Evolutionary conservation across 2,888 invertebrate genomes (phyloP), one percentile per base, ranked within the genome.

Genomic region (Alsophila aescularia): DNA sequence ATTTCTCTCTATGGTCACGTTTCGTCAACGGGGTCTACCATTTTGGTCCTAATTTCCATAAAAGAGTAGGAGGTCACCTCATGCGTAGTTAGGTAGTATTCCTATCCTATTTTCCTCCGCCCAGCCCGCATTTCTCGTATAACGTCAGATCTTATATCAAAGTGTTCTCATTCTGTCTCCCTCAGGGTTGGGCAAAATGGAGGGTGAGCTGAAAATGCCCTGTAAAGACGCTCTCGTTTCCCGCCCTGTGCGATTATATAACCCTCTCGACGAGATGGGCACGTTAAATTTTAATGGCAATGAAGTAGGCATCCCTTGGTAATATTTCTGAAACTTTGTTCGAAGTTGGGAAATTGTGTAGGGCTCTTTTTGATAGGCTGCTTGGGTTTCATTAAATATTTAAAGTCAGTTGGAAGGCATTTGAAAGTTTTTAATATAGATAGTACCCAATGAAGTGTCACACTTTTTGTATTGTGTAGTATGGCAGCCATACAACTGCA

Each of bases 81-180:
- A n/a, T n/a, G n/a, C n/a, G n/a, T n/a, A n/a, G n/a, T n/a, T n/a
- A 18, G 18, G 18, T 24, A 24, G 24, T 24, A 24, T 6, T n/a
- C 21, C 35, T 36, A 24, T 18, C 15, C 13, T 15, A 43, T 14
- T 43, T 37, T n/a, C 15, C 9, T 24, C 13, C 6, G 8, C 24
- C 13, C 4, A 34, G 18, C 31, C 8, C 36, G 9, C 36, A 35
- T 45, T 53, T 42, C 42, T 37, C 32, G 37, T 27, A 43, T 53
- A 42, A 53, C 53, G 48, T 31, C 53, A 52, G 35, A 53, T 53
- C 42, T 53, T 48, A 43, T 34, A 43, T 43, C 36, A 53, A 53
- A 53, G 53, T 41, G 31, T 31, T 47, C 35, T 21, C 42, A 31
- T 37, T 42, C 12, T 18, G 35, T 27, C 24, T 9, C 40, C 32